Evolutionary conservation across 2,888 invertebrate species (phyloP).

Genomic region (Coremacera marginata): DNA sequence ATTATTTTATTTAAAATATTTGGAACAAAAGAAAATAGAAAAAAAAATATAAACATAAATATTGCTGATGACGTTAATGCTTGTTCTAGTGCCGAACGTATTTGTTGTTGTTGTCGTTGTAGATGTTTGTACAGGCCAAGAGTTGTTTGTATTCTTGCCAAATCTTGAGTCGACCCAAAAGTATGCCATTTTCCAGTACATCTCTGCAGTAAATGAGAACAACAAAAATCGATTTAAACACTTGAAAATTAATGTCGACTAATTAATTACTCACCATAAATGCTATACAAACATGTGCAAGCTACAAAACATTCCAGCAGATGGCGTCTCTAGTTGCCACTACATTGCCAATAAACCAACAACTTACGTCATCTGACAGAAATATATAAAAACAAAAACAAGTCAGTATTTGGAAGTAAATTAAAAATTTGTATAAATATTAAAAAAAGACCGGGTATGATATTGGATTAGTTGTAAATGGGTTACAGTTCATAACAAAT

Average conservation of each 20-base stretch:
- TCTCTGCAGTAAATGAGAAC: conserved; percentile 43
- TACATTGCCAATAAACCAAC: conserved; percentile 16
- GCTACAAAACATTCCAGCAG: not conserved
- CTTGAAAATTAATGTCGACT: conserved; percentile 6
- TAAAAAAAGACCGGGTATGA: too few relatives aligned
- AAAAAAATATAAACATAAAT: conserved; percentile 7
- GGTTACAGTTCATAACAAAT: too few relatives aligned
- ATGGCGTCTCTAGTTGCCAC: not conserved
- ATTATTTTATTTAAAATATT: not conserved
- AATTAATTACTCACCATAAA: conserved; percentile 44
- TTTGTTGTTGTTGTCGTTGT: conserved; percentile 2
- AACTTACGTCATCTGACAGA: conserved; percentile 56
- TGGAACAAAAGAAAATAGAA: not conserved
- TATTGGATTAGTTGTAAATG: too few relatives aligned
- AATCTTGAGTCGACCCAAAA: not conserved
- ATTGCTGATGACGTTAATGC: conserved; percentile 29
- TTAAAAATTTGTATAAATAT: too few relatives aligned
- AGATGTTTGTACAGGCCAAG: not conserved
- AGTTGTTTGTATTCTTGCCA: not conserved
- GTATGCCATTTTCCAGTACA: conserved; percentile 35
- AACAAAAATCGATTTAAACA: not conserved
- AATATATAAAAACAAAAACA: conserved; percentile 36
- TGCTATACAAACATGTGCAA: conserved; percentile 3
- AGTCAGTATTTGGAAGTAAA: not conserved
- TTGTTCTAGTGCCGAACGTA: not conserved